These are phyloP conservation scores for Lasiurus borealis DNA, from an alignment of 2,113 vertebrate genomes.

Conservation along the genomic window DNA sequence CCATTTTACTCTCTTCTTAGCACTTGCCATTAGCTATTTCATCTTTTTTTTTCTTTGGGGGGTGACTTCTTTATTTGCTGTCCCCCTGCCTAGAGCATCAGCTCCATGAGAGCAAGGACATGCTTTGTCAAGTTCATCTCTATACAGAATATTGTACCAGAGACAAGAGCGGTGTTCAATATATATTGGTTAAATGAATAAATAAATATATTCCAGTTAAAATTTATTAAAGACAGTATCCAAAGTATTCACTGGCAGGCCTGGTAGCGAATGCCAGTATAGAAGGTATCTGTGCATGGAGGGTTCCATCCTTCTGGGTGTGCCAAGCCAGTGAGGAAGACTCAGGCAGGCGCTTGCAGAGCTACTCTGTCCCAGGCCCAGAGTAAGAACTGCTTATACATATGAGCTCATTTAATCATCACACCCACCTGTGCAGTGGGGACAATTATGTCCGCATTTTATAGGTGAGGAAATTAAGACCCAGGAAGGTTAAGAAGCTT, in stretches of 20 bases:
- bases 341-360: neutral
- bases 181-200: neutral
- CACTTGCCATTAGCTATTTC: neutral
- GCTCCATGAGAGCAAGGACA: neutral
- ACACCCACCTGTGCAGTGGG: neutral
- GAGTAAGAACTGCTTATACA: neutral
- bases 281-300: neutral
- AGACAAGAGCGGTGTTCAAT: neutral
- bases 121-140: neutral
- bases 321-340: neutral
- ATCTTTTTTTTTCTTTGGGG: neutral
- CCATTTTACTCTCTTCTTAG: neutral
- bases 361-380: neutral
- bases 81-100: neutral
- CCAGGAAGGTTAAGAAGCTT: neutral
- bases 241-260: neutral
- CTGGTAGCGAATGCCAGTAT: neutral
- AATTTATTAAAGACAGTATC: neutral
- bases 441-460: neutral
- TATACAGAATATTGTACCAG: neutral
- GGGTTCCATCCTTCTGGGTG: neutral
- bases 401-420: neutral
- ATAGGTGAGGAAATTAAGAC: neutral
- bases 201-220: neutral
- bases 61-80: neutral